Conservation (phyloP, 2,888 invertebrate species). For the Gymnosoma rotundatum region DNA sequence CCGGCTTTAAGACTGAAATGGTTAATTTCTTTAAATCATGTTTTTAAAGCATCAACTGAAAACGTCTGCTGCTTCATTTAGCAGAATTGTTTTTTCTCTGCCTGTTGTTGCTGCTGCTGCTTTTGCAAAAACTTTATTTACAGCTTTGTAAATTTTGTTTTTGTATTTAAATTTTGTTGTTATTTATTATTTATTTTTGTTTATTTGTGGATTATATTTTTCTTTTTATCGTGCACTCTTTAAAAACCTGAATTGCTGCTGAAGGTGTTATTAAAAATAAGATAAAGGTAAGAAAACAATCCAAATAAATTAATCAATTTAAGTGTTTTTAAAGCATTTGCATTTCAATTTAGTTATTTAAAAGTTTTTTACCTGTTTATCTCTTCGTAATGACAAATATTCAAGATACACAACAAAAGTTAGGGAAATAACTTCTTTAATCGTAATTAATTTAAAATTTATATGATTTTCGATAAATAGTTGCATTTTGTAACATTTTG, state of each 20-base stretch:
- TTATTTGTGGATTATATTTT: conserved; percentile 46
- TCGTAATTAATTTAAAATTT: no score
- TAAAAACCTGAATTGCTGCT: background rate
- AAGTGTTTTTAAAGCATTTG: no score
- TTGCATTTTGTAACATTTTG: no score
- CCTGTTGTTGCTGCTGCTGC: conserved; percentile 12
- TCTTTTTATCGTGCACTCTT: conserved; percentile 4
- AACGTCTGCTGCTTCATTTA: conserved; percentile 52
- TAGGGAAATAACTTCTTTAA: no score
- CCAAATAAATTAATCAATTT: background rate
- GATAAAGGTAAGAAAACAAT: conserved; percentile 57
- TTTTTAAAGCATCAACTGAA: background rate
- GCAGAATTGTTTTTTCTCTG: conserved; percentile 1
- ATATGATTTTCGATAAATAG: no score
- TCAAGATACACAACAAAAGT: no score
- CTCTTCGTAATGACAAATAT: no score
- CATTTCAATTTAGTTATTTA: no score
- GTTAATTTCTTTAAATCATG: background rate
- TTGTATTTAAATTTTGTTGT: conserved; percentile 15
- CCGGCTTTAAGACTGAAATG: background rate
- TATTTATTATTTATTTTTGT: conserved; percentile 30
- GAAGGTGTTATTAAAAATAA: conserved; percentile 35
- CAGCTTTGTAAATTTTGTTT: conserved; percentile 24
- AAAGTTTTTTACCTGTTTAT: no score
- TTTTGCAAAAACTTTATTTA: conserved; percentile 26